phyloP scores from a whole-genome alignment of 1,140 invertebrate species.

The Lordiphosa mommai region DNA sequence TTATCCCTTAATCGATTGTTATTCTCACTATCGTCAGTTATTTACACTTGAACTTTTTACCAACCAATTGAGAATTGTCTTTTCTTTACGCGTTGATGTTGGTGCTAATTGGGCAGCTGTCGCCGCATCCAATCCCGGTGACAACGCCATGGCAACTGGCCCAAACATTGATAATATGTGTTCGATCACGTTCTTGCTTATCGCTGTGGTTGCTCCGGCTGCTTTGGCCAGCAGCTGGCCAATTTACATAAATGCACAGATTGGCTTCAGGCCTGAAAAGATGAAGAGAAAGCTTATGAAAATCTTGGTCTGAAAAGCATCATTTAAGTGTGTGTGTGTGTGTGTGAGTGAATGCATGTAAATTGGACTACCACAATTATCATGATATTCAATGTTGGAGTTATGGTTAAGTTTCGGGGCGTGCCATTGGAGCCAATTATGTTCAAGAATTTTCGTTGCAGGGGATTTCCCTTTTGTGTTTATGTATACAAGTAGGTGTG shows the following conservation, averaged over 20 bases:
- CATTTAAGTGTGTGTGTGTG: conserved; percentile 21
- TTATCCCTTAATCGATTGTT: conserved; percentile 37
- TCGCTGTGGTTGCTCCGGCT: conserved; percentile 15
- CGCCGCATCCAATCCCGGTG: conserved; percentile 39
- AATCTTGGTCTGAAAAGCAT: conserved; percentile 22
- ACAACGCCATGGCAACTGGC: conserved; percentile 34
- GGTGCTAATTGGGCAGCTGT: conserved; percentile 32
- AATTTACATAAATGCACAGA: conserved; percentile 28
- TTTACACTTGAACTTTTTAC: conserved; percentile 40
- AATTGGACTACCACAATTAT: conserved; percentile 14
- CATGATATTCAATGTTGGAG: not conserved
- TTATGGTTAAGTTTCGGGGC: too few species aligned
- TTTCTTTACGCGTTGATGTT: conserved; percentile 64
- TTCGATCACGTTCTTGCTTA: conserved; percentile 12
- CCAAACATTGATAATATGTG: conserved; percentile 24
- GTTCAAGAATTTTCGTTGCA: too few species aligned
- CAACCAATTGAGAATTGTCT: conserved; percentile 68
- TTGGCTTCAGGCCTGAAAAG: conserved; percentile 42
- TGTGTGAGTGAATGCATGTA: conserved; percentile 22
- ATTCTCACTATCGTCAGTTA: conserved; percentile 17
- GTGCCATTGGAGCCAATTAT: too few species aligned
- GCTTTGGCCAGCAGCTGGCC: conserved; percentile 20
- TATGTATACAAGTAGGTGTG: too few species aligned
- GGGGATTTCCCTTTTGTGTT: too few species aligned
- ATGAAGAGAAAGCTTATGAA: conserved; percentile 55